Evolutionary conservation across 2,888 invertebrate species (phyloP), one percentile per base, ranked within the genome.

Genomic region (Danaus chrysippus): DNA sequence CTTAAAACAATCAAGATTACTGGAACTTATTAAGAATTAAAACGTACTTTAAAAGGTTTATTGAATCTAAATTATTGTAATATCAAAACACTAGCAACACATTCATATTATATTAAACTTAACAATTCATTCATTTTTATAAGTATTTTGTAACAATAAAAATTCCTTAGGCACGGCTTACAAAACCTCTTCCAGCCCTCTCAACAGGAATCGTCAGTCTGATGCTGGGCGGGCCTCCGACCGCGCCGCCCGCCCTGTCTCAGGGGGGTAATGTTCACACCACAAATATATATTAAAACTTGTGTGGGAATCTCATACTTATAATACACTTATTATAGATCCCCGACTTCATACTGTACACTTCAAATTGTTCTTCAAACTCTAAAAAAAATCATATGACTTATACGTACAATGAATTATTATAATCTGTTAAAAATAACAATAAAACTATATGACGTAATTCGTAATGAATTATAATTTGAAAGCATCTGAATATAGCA

Each of bases 211-310:
- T 15, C 49, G 67, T 34, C 23, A 34, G 23, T 5, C 66, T 58
- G 63, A 69, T 74, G 75, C 78, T 77, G 73, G 73, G 63, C 71
- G 56, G 69, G 61, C 42, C 59, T 68, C 82, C 72, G 65, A 80
- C 82, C 76, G 82, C 68, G 84, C 71, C 69, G 71, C 72, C 77
- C 82, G 82, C 83, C 82, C 74, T 43, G 68, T 63, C 57, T 62
- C 19, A 57, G 63, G 61, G 63, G 57, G 62, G 52, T 44, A 43
- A 34, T 43, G 61, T 69, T 67, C 67, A 52, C 67, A 68, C 66
- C n/a, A 55, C 23, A 55, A 42, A 54, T 43, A 59, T 59, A 58
- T 13, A 49, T 43, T 9, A 43, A 42, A 41, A 46, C 19, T 61
- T 46, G 19, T 15, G 19, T 43, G 17, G 53, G 46, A 52, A 46